Conservation (phyloP, 2,888 invertebrate genomes). For the Drepanosiphum platanoidis region DNA sequence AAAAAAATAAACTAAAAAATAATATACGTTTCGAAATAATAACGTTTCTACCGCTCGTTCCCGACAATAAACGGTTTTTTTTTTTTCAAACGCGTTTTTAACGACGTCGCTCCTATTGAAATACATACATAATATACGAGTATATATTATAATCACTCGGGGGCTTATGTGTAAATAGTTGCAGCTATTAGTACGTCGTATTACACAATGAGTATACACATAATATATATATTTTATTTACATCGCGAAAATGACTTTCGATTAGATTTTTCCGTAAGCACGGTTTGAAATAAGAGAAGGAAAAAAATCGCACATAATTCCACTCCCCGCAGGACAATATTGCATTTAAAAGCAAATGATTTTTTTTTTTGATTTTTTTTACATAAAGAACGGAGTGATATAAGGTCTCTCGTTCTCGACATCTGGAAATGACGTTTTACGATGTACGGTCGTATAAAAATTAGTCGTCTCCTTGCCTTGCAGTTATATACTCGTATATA, state of each 20-base stretch:
- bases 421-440: constrained; percentile 10
- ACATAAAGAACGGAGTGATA: background rate
- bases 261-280: constrained; percentile 15
- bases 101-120: background rate
- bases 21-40: background rate
- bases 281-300: background rate
- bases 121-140: too few relatives aligned
- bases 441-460: constrained; percentile 8
- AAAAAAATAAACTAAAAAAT: too few relatives aligned
- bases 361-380: background rate
- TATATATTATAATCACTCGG: background rate
- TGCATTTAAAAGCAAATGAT: constrained; percentile 11
- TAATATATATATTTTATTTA: background rate
- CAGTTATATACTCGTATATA: background rate
- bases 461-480: background rate
- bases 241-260: background rate
- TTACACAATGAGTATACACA: background rate
- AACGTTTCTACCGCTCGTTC: background rate
- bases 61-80: background rate
- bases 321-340: background rate
- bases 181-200: background rate
- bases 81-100: background rate
- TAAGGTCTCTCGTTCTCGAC: constrained; percentile 27
- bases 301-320: background rate
- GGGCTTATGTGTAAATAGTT: background rate